A percentile compares a stretch with the other conserved stretches of the same genome.
These are phyloP conservation scores for Psylliodes chrysocephalus DNA, from an alignment of 2,888 invertebrate genomes.

Conservation along the genomic window DNA sequence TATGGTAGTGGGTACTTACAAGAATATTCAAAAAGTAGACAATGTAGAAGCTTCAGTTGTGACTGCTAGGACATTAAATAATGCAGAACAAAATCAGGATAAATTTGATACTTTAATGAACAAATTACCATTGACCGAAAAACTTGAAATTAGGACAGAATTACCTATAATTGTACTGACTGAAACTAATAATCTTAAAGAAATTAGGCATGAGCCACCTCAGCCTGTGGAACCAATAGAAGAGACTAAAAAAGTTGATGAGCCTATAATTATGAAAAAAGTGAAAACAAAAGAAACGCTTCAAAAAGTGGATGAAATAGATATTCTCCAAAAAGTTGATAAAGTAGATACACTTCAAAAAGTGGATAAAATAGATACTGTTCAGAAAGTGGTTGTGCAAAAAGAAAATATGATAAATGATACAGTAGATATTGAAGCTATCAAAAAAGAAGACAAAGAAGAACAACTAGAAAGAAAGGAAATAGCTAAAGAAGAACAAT, in stretches of 20 bases:
- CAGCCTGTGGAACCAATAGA: conserved; percentile 55
- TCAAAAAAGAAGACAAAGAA: conserved; percentile 63
- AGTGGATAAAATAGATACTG: too few species aligned
- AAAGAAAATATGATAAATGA: conserved; percentile 57
- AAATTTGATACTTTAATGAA: conserved; percentile 21
- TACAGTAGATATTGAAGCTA: conserved; percentile 62
- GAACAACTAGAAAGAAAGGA: conserved; percentile 61
- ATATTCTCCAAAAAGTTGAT: too few species aligned
- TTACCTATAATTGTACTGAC: conserved; percentile 29
- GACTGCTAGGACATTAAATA: conserved; percentile 6
- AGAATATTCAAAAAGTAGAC: conserved; percentile 77
- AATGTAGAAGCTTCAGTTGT: conserved; percentile 32
- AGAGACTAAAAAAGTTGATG: conserved; percentile 27
- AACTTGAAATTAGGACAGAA: conserved; percentile 27
- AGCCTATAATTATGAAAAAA: too few species aligned
- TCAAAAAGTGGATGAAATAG: too few species aligned
- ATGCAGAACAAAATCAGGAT: background rate
- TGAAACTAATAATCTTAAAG: conserved; percentile 56
- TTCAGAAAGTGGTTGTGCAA: conserved; percentile 9
- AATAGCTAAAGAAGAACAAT: conserved; percentile 52
- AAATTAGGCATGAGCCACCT: conserved; percentile 61
- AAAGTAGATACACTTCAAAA: too few species aligned
- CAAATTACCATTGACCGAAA: conserved; percentile 21
- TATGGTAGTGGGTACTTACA: conserved; percentile 90
- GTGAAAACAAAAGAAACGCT: background rate